Percentiles rank a stretch among this genome's conserved stretches.
These are phyloP conservation scores for Centrocercus urophasianus DNA, from an alignment of 2,113 vertebrate species.

Conservation along the genomic window DNA sequence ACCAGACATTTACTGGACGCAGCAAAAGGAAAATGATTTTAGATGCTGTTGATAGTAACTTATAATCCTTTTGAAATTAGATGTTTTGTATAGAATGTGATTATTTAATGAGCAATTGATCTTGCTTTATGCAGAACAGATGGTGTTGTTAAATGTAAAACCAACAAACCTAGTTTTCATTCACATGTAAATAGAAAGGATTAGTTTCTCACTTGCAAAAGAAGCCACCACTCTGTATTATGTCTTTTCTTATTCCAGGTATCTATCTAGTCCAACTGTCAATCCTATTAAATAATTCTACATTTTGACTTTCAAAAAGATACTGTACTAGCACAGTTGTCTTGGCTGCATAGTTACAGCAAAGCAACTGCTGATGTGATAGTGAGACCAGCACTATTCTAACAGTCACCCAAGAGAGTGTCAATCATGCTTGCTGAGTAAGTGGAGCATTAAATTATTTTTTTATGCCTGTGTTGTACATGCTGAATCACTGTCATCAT, in stretches of 20 bases:
- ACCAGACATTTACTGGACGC: not conserved
- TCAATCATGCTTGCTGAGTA: conserved; percentile 47
- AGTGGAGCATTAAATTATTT: conserved; percentile 62
- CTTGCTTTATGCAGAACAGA: conserved; percentile 58
- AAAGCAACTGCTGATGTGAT: not conserved
- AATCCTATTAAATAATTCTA: conserved; percentile 14
- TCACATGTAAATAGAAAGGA: conserved; percentile 4
- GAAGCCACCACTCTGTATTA: not conserved
- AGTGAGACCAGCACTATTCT: not conserved
- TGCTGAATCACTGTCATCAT: conserved; percentile 59
- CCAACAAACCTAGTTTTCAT: conserved; percentile 39
- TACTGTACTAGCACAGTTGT: conserved; percentile 22
- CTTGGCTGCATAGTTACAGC: not conserved
- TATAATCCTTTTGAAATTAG: conserved; percentile 9
- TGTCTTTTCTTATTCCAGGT: not conserved
- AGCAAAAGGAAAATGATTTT: not conserved
- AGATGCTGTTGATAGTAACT: not conserved
- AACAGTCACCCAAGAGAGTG: conserved; percentile 28
- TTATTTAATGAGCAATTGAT: conserved; percentile 46
- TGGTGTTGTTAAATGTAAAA: conserved; percentile 44
- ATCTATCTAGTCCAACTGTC: not conserved
- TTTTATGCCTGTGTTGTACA: conserved; percentile 48
- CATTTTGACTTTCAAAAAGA: not conserved
- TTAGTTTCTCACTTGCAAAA: conserved; percentile 43
- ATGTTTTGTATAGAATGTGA: not conserved